Percentiles rank a stretch among this genome's conserved stretches.
Evolutionary conservation across 2,113 vertebrate species (phyloP).

Genomic region (Takifugu flavidus): DNA sequence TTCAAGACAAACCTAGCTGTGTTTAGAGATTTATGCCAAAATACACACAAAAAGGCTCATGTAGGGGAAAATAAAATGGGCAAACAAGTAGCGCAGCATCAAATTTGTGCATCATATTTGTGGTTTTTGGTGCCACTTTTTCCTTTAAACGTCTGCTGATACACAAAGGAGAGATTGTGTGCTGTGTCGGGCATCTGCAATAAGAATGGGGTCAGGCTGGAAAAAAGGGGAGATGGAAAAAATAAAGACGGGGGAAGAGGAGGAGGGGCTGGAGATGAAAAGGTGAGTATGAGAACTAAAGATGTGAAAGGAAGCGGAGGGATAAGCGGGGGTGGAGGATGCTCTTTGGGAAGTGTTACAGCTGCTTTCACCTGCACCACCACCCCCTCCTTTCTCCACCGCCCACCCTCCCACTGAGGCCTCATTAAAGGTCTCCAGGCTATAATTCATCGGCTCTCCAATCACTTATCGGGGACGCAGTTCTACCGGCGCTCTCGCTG

Average conservation of each 20-base stretch:
- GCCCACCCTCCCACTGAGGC: constrained; percentile 37
- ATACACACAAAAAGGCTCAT: constrained; percentile 7
- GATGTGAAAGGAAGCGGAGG: constrained; percentile 22
- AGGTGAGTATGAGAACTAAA: constrained; percentile 30
- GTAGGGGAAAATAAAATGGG: background rate
- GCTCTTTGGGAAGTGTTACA: constrained; percentile 42
- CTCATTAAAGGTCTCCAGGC: constrained; percentile 66
- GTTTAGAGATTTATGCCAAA: constrained; percentile 25
- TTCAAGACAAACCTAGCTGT: constrained; percentile 16
- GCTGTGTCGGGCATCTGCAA: constrained; percentile 58
- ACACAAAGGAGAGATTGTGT: constrained; percentile 54
- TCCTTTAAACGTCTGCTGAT: constrained; percentile 18
- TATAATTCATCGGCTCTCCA: constrained; percentile 64
- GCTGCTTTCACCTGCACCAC: constrained; percentile 58
- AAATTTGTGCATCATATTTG: constrained; percentile 23
- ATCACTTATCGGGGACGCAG: constrained; percentile 57
- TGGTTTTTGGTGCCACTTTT: constrained; percentile 42
- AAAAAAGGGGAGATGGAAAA: background rate
- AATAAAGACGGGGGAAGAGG: background rate
- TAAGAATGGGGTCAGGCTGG: constrained; percentile 33
- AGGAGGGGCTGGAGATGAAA: constrained; percentile 11
- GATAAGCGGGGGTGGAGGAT: background rate
- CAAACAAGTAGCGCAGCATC: too few relatives aligned
- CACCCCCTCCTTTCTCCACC: constrained; percentile 9
- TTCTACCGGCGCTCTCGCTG: constrained; percentile 23